Evolutionary conservation across 2,888 invertebrate genomes (phyloP).

Genomic region (Cryptocephalus primarius): DNA sequence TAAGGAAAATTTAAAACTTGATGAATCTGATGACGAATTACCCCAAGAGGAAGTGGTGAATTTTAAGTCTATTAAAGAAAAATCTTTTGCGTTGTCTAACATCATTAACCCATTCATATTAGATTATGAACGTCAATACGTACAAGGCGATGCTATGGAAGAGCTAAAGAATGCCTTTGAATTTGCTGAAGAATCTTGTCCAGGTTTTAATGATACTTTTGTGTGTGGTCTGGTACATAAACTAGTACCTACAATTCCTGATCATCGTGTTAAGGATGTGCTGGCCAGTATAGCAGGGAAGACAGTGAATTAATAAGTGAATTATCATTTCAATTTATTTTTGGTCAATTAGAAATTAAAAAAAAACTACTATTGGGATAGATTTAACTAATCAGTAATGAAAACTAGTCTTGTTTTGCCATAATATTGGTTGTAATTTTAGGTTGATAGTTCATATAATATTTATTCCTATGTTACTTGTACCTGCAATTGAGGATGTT

Average conservation of each 20-base stretch:
- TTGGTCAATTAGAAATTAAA: no score
- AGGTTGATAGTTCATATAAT: no score
- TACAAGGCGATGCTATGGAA: background rate
- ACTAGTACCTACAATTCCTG: slow-evolving; percentile 4
- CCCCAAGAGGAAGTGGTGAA: background rate
- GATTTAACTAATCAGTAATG: no score
- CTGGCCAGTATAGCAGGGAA: slow-evolving; percentile 1
- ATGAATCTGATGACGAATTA: background rate
- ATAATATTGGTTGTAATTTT: no score
- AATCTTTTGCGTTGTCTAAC: background rate
- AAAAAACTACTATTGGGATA: no score
- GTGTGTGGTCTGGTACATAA: slow-evolving; percentile 3
- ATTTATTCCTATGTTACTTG: no score
- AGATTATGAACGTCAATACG: no score
- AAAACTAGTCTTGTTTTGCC: no score
- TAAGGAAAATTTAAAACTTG: background rate
- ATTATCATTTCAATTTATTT: no score
- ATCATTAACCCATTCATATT: no score
- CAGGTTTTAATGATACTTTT: slow-evolving; percentile 5
- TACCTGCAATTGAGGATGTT: no score
- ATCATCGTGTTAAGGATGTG: slow-evolving; percentile 2
- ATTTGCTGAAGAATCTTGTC: slow-evolving; percentile 3
- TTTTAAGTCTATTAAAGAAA: background rate
- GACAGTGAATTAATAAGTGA: background rate
- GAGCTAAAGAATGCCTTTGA: slow-evolving; percentile 3